Percentiles rank a stretch among this genome's conserved stretches.
phyloP scores from a whole-genome alignment of 2,797 vertebrate genomes.

The Semaprochilodus insignis region DNA sequence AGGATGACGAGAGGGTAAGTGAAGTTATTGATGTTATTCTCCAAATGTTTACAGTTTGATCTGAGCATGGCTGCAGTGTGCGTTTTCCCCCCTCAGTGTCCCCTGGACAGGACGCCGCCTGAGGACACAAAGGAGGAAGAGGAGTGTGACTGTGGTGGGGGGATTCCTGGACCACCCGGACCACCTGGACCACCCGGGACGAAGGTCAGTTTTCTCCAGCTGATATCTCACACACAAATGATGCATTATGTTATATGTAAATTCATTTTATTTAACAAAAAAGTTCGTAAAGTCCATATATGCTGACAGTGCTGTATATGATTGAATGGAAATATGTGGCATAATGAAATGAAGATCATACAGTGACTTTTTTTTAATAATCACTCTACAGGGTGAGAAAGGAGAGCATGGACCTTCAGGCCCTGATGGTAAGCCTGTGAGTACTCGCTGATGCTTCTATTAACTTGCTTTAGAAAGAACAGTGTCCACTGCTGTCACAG shows the following conservation, averaged over 20 bases:
- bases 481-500: background rate
- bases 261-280: background rate
- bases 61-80: background rate
- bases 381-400: slow-evolving; percentile 71
- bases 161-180: slow-evolving; percentile 72
- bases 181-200: slow-evolving; percentile 64
- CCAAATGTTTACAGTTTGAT: background rate
- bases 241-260: no score
- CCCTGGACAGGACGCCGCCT: slow-evolving; percentile 71
- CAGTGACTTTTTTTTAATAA: background rate
- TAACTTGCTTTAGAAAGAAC: background rate
- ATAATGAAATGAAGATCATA: background rate
- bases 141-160: slow-evolving; percentile 73
- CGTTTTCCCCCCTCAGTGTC: slow-evolving; percentile 71
- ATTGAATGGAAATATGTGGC: background rate
- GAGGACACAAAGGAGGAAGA: slow-evolving; percentile 44
- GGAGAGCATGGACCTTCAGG: slow-evolving; percentile 77
- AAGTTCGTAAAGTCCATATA: background rate
- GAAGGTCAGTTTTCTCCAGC: slow-evolving; percentile 34
- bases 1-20: slow-evolving; percentile 86
- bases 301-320: background rate
- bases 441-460: slow-evolving; percentile 60
- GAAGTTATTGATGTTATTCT: background rate
- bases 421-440: slow-evolving; percentile 81
- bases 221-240: background rate